A percentile compares a stretch with the other conserved stretches of the same genome.
phyloP scores from a whole-genome alignment of 2,888 invertebrate genomes.

The Malthinus flaveolus region DNA sequence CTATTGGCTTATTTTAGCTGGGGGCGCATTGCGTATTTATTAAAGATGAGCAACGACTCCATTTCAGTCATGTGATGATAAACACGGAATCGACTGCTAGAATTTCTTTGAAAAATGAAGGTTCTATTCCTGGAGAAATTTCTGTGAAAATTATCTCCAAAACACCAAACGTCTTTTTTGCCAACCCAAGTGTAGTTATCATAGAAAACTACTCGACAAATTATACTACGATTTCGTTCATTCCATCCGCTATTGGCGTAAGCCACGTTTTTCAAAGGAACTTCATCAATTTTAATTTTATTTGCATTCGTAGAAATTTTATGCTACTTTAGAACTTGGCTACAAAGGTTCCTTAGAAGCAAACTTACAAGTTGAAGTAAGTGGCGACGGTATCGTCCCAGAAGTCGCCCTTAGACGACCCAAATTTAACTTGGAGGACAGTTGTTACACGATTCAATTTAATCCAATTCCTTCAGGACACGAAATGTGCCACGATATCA shows the following conservation, averaged over 20 bases:
- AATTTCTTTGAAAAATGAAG: conserved; percentile 51
- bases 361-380: conserved; percentile 44
- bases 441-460: conserved; percentile 44
- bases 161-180: conserved; percentile 42
- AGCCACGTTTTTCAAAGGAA: conserved; percentile 8
- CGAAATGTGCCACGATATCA: conserved; percentile 35
- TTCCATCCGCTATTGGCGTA: conserved; percentile 53
- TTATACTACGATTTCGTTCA: conserved; percentile 50
- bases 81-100: conserved; percentile 43
- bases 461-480: conserved; percentile 46
- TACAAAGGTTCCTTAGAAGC: conserved; percentile 35
- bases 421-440: conserved; percentile 29
- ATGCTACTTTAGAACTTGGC: conserved; percentile 38
- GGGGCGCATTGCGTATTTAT: conserved; percentile 48
- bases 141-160: conserved; percentile 35
- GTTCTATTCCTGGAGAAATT: conserved; percentile 48
- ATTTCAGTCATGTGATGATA: conserved; percentile 52
- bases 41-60: conserved; percentile 46
- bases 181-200: conserved; percentile 42
- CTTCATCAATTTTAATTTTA: background rate
- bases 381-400: conserved; percentile 55
- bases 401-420: conserved; percentile 51
- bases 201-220: conserved; percentile 49
- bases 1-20: conserved; percentile 40
- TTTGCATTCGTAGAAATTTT: conserved; percentile 40